Conservation (phyloP, 2,888 invertebrate genomes). For the Drosophila ezoana region DNA sequence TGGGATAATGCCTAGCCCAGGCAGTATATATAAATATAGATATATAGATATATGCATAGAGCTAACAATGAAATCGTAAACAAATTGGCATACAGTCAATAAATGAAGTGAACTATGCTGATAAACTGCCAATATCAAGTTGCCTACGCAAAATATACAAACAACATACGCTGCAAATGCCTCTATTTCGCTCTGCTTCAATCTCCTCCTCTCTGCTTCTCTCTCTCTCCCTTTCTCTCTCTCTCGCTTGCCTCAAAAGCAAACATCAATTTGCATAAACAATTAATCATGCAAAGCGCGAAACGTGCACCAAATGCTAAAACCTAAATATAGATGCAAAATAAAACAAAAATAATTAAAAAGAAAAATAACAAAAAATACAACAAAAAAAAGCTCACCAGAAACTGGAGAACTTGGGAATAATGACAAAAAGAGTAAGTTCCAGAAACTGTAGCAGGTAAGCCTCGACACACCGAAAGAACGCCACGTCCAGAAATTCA, state of each 20-base stretch:
- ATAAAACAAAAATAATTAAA: slow-evolving; percentile 4
- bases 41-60: not conserved
- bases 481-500: slow-evolving; percentile 35
- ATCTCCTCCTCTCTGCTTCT: not conserved
- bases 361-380: not conserved
- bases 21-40: not conserved
- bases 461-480: slow-evolving; percentile 31
- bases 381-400: slow-evolving; percentile 14
- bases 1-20: slow-evolving; percentile 45
- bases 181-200: not conserved
- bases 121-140: slow-evolving; percentile 36
- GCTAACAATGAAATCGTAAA: slow-evolving; percentile 25
- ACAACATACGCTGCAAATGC: slow-evolving; percentile 1
- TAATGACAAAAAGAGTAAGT: slow-evolving; percentile 30
- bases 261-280: slow-evolving; percentile 72
- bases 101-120: slow-evolving; percentile 38
- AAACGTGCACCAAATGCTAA: slow-evolving; percentile 75
- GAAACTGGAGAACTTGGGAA: slow-evolving; percentile 39
- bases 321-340: slow-evolving; percentile 61
- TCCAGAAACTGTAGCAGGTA: slow-evolving; percentile 52
- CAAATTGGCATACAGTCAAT: slow-evolving; percentile 55
- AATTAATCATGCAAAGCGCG: slow-evolving; percentile 76
- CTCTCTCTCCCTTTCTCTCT: not conserved
- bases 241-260: slow-evolving; percentile 50
- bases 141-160: slow-evolving; percentile 14